Evolutionary conservation across 2,113 vertebrate species (phyloP).

Genomic region (Carlito syrichta): DNA sequence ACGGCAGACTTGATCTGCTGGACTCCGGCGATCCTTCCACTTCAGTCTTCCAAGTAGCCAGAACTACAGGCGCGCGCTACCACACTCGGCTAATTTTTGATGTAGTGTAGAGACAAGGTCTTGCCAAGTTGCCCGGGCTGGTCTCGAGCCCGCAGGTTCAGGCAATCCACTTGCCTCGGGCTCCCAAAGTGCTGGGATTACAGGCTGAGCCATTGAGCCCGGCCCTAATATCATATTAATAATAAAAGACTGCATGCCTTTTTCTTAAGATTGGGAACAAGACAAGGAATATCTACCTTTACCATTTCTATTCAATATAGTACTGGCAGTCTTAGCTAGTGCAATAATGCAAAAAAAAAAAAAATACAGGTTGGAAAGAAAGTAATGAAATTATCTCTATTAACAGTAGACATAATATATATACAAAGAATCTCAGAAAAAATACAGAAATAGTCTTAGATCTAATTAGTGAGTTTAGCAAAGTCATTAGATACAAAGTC

Average conservation of each 20-base stretch:
- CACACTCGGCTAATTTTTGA: no score
- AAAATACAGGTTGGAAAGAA: background rate
- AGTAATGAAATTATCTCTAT: background rate
- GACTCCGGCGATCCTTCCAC: no score
- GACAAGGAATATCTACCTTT: background rate
- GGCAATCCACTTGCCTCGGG: no score
- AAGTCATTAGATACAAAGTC: background rate
- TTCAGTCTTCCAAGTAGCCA: no score
- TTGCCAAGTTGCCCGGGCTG: no score
- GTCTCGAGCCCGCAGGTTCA: no score
- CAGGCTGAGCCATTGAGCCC: no score
- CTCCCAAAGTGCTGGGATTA: no score
- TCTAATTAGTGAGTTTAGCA: conserved; percentile 3
- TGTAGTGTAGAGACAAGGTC: no score
- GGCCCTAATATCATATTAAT: no score
- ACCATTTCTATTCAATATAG: background rate
- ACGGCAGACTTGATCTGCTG: no score
- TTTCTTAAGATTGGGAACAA: background rate
- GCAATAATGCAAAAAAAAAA: background rate
- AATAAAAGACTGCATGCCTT: background rate
- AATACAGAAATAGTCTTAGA: background rate
- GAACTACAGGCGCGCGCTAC: no score
- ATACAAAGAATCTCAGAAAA: background rate
- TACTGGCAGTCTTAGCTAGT: background rate
- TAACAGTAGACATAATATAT: background rate